Percentiles rank a stretch among this genome's conserved stretches.
These are phyloP conservation scores for Chiloscyllium punctatum DNA, from an alignment of 2,797 vertebrate genomes.

Conservation along the genomic window DNA sequence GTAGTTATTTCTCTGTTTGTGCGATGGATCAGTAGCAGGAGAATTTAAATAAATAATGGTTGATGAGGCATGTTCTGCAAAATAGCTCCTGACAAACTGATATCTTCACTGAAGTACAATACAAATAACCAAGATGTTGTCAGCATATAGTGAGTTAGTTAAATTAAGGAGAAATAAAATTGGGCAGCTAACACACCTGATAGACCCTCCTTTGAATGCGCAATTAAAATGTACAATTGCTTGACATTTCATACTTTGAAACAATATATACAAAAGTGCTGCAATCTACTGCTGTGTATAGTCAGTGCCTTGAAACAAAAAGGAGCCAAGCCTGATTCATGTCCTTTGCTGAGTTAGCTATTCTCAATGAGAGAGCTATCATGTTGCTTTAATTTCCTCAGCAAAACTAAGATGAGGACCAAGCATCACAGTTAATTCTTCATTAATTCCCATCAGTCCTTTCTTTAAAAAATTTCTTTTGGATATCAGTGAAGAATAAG, in stretches of 20 bases:
- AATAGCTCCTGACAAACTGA: background rate
- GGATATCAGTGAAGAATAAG: background rate
- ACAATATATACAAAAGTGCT: background rate
- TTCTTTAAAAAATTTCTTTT: background rate
- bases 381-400: background rate
- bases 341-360: background rate
- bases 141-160: background rate
- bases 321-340: background rate
- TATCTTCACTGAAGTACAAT: background rate
- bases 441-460: background rate
- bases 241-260: background rate
- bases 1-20: background rate
- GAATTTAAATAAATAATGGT: conserved; percentile 22
- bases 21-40: background rate
- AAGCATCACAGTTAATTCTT: background rate
- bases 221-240: background rate
- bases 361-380: background rate
- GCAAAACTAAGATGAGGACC: background rate
- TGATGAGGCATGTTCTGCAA: conserved; percentile 14
- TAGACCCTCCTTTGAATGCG: background rate
- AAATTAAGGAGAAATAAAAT: background rate
- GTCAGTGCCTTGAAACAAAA: background rate
- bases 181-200: background rate
- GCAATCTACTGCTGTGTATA: background rate
- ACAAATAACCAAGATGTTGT: background rate